Percentiles rank a stretch among this genome's conserved stretches.
Conservation (phyloP, 2,888 invertebrate species). For the Dicranocentrus wangi region DNA sequence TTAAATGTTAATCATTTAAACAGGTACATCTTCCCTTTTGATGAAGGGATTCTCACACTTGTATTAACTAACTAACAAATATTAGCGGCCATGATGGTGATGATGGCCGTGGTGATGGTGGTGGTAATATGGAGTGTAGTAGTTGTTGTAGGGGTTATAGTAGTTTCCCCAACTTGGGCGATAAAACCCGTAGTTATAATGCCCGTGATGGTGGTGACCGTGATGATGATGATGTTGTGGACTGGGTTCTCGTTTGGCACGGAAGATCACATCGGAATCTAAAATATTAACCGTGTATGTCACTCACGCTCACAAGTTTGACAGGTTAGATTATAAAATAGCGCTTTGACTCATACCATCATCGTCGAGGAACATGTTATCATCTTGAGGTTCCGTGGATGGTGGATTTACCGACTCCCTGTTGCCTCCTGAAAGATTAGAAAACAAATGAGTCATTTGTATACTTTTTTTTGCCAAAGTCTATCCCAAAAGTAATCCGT, state of each 20-base stretch:
- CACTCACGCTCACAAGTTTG: no score
- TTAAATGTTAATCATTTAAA: no score
- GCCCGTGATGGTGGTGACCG: conserved; percentile 16
- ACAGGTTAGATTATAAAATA: no score
- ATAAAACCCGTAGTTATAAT: not conserved
- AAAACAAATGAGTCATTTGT: no score
- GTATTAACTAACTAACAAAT: no score
- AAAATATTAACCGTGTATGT: not conserved
- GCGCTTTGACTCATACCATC: no score
- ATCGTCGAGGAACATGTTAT: not conserved
- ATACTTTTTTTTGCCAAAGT: no score
- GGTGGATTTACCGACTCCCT: no score
- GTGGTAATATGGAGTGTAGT: conserved; percentile 2
- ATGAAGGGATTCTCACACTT: no score
- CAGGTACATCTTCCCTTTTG: no score
- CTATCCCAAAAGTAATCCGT: no score
- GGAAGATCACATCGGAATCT: not conserved
- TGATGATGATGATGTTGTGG: conserved; percentile 22
- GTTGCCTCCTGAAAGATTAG: no score
- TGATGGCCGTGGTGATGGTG: conserved; percentile 1
- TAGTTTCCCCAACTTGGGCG: not conserved
- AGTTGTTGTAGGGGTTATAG: not conserved
- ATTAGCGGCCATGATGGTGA: conserved; percentile 7
- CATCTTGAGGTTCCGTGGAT: not conserved
- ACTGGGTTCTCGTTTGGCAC: conserved; percentile 6